Evolutionary conservation across 2,113 vertebrate genomes (phyloP).

Genomic region (Lamprotornis superbus): DNA sequence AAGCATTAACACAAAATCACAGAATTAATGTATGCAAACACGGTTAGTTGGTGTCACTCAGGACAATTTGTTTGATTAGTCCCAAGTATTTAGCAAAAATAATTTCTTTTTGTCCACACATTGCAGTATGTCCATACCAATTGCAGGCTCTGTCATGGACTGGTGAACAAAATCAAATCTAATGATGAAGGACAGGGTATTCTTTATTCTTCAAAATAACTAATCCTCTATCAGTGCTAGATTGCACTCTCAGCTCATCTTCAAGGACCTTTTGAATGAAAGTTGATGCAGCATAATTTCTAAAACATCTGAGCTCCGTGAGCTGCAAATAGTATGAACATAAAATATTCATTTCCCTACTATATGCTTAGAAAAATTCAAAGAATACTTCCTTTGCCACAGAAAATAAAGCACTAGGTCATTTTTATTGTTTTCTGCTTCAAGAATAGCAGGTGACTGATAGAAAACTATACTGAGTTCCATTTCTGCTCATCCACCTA

Average conservation of each 20-base stretch:
- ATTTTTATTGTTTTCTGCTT: slow-evolving; percentile 31
- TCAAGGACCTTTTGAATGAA: slow-evolving; percentile 11
- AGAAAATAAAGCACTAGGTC: slow-evolving; percentile 23
- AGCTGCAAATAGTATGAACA: background rate
- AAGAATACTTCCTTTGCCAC: background rate
- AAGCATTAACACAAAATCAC: background rate
- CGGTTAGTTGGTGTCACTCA: background rate
- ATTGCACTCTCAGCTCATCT: background rate
- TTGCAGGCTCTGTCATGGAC: background rate
- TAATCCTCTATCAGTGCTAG: background rate
- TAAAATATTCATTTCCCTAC: background rate
- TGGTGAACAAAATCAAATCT: background rate
- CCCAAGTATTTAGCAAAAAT: slow-evolving; percentile 8
- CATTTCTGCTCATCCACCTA: background rate
- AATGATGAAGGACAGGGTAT: background rate
- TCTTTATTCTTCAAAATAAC: background rate
- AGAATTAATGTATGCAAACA: background rate
- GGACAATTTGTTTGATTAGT: slow-evolving; percentile 14
- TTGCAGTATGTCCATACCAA: background rate
- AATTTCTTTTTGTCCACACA: background rate
- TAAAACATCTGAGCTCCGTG: background rate
- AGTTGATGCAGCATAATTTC: background rate
- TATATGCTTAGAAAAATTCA: background rate
- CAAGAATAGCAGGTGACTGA: slow-evolving; percentile 11
- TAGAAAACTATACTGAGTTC: background rate